phyloP scores from a whole-genome alignment of 2,113 vertebrate genomes.

The Oncorhynchus kisutch region DNA sequence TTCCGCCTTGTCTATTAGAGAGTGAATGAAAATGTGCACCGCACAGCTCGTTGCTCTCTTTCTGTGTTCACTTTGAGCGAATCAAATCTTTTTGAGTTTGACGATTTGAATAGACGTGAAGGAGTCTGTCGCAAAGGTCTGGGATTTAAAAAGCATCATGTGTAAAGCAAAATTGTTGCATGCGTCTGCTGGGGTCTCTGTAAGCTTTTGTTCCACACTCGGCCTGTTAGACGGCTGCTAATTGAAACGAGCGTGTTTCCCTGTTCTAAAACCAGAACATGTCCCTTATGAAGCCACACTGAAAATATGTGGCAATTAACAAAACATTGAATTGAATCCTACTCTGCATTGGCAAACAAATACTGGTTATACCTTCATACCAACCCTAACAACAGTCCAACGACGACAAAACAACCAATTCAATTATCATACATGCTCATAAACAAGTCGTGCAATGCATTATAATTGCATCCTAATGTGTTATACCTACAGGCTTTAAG shows the following conservation, averaged over 20 bases:
- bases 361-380: background rate
- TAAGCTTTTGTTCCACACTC: conserved; percentile 16
- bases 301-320: background rate
- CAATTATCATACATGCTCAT: background rate
- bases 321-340: background rate
- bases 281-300: background rate
- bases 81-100: conserved; percentile 42
- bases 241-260: conserved; percentile 17
- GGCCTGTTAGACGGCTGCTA: conserved; percentile 33
- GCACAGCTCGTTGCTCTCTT: conserved; percentile 36
- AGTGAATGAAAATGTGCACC: conserved; percentile 50
- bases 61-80: conserved; percentile 50
- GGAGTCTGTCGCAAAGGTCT: conserved; percentile 42
- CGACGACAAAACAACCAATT: background rate
- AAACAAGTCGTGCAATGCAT: background rate
- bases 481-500: background rate
- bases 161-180: conserved; percentile 54
- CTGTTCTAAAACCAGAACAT: background rate
- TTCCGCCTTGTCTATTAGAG: conserved; percentile 46
- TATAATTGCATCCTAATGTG: no score
- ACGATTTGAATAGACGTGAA: conserved; percentile 49
- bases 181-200: conserved; percentile 24
- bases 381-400: background rate
- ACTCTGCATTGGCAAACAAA: background rate
- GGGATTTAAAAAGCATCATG: conserved; percentile 33